phyloP scores from a whole-genome alignment of 2,797 vertebrate species.

The Poeciliopsis infans region DNA sequence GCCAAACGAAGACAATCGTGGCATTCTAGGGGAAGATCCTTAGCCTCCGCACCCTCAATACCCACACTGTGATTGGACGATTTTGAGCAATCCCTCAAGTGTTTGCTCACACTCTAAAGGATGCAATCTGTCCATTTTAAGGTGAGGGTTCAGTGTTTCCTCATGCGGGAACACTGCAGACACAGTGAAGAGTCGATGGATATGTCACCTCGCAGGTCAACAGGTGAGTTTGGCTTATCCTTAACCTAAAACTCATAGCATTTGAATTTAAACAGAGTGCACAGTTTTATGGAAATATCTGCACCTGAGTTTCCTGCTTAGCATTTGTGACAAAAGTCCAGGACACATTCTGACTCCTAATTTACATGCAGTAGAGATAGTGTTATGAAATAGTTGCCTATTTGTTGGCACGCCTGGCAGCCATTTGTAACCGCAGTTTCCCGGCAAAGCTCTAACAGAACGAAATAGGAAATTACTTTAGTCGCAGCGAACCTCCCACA shows the following conservation, averaged over 20 bases:
- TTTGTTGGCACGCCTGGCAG: background rate
- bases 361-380: conserved; percentile 39
- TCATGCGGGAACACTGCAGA: conserved; percentile 17
- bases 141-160: conserved; percentile 20
- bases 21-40: conserved; percentile 49
- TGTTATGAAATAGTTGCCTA: background rate
- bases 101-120: conserved; percentile 67
- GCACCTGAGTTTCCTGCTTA: background rate
- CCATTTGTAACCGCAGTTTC: background rate
- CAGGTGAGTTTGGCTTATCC: conserved; percentile 52
- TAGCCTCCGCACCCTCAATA: conserved; percentile 41
- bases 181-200: conserved; percentile 9
- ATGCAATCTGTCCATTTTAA: conserved; percentile 48
- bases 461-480: background rate
- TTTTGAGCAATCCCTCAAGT: conserved; percentile 64
- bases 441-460: fast-evolving
- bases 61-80: conserved; percentile 69
- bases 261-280: background rate
- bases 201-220: background rate
- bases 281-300: background rate
- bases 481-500: background rate
- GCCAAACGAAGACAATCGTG: conserved; percentile 29
- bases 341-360: conserved; percentile 3
- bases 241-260: background rate
- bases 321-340: background rate